phyloP scores from a whole-genome alignment of 2,797 vertebrate genomes.

The Carapus acus region DNA sequence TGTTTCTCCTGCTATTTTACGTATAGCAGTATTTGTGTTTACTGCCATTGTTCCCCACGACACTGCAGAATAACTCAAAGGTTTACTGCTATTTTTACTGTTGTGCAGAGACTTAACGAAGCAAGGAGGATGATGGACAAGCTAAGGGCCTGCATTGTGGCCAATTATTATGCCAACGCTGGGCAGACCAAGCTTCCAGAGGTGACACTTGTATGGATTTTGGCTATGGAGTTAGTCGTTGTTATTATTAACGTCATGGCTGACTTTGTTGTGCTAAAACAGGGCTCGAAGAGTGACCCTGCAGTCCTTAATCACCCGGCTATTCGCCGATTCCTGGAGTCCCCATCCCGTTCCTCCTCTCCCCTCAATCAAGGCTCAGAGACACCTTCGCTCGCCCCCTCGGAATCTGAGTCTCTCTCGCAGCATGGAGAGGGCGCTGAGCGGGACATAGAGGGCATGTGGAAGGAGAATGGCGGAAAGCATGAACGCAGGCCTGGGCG shows the following conservation, averaged over 20 bases:
- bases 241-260: too few species aligned
- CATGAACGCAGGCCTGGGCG: conserved; percentile 77
- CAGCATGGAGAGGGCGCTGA: conserved; percentile 87
- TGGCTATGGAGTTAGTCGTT: too few species aligned
- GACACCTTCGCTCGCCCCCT: conserved; percentile 86
- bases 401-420: conserved; percentile 89
- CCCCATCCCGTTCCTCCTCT: conserved; percentile 91
- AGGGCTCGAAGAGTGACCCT: conserved; percentile 81
- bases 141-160: conserved; percentile 94
- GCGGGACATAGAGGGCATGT: conserved; percentile 76
- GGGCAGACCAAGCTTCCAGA: conserved; percentile 86
- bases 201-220: too few species aligned
- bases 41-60: too few species aligned
- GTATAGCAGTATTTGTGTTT: not conserved
- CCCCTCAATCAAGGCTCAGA: conserved; percentile 95
- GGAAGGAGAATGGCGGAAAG: conserved; percentile 70
- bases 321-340: conserved; percentile 92
- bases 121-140: conserved; percentile 99
- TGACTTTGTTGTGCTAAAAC: conserved; percentile 40
- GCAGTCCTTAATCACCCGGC: conserved; percentile 93
- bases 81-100: conserved; percentile 1
- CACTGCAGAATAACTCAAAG: too few species aligned
- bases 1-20: not conserved
- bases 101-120: conserved; percentile 86
- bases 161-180: conserved; percentile 93